Evolutionary conservation across 1,140 invertebrate genomes (phyloP).

Genomic region (Drosophila lini): DNA sequence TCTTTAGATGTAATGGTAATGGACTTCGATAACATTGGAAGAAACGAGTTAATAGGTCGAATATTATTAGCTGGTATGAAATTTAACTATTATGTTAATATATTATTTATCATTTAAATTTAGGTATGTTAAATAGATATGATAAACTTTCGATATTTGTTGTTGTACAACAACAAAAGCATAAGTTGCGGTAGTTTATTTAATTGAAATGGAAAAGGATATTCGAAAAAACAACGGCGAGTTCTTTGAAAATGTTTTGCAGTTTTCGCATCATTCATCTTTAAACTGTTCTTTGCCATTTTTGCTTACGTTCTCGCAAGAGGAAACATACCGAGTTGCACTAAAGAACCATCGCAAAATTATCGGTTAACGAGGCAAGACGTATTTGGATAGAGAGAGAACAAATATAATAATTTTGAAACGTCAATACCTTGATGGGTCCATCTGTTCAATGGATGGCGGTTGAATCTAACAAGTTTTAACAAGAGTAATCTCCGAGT

Average conservation of each 20-base stretch:
- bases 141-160: not conserved
- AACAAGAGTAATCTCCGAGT: no score
- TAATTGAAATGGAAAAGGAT: not conserved
- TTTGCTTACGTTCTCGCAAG: no score
- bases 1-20: slow-evolving; percentile 96
- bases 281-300: no score
- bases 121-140: not conserved
- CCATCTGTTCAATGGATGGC: no score
- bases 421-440: no score
- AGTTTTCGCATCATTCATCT: no score
- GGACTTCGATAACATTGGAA: slow-evolving; percentile 97
- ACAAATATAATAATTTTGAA: no score
- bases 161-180: not conserved
- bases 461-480: no score
- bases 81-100: not conserved
- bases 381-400: no score
- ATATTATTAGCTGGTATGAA: slow-evolving; percentile 92
- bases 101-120: not conserved
- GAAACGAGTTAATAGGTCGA: slow-evolving; percentile 96
- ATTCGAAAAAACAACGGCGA: not conserved
- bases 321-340: no score
- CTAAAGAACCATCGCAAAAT: no score
- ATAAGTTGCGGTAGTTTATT: not conserved
- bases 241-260: not conserved
- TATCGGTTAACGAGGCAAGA: no score